Base-by-base conservation (phyloP, 2,113 vertebrate species). In the Quiscalus mexicanus region DNA sequence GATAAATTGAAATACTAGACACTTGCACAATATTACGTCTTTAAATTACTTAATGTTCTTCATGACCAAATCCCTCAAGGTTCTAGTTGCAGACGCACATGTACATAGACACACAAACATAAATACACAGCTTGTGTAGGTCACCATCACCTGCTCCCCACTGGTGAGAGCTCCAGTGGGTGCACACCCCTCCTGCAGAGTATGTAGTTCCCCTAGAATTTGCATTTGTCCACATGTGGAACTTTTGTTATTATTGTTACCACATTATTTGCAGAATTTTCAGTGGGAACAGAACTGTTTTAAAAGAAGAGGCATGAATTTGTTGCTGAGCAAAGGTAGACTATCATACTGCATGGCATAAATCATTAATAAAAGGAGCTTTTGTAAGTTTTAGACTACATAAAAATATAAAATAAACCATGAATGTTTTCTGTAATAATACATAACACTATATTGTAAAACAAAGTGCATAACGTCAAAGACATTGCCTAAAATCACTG, bases 161-260 rank as follows among this genome's bases (percentile, higher is more conserved):
- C 9, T 1, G 1, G 6, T 59, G 15, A 22, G 10, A 37, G 4
- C 35, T 52, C 47, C 12, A 12, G 15, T 16, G 23, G 3, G 1
- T 73, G 11, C 17, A n/a, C 10, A 25, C 1, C 2, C 2, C 11
- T 71, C 24, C 52, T 75, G 9, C 39, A 50, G 20, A 30, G 52
- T 44, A 15, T 39, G 7, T 15, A 20, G 5, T 31, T 90, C 7
- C 15, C 13, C 20, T 39, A 59, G 14, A 10, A 60, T 74, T 49
- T 93, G 19, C 52, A 75, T 42, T 23, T 85, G 2, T 75, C 18
- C 25, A 20, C 6, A 6, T 18, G 12, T 11, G 41, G 37, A 67
- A 55, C 10, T 70, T 69, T 4, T 16, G 0, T 5, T 89, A 47
- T 69, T 44, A 13, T 35, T 65, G 1, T 53, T 78, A 50, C 37